Conservation (phyloP, 2,888 invertebrate species). For the Tridacna gigas region DNA sequence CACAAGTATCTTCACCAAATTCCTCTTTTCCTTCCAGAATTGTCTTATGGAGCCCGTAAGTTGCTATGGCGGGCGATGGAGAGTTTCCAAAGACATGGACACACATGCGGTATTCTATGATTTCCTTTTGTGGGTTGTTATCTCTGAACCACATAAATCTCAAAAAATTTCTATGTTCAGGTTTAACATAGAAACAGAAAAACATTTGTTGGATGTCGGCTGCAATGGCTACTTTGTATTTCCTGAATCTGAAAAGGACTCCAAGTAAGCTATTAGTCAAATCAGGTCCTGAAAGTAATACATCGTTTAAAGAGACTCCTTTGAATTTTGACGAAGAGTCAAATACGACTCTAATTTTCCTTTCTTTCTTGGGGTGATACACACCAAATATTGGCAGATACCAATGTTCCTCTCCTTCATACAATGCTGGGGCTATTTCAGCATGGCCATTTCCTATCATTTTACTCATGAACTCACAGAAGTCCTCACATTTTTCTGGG, state of each 20-base stretch:
- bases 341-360: constrained; percentile 57
- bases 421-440: constrained; percentile 11
- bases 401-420: constrained; percentile 32
- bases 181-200: constrained; percentile 57
- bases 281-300: constrained; percentile 62
- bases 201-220: constrained; percentile 67
- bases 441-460: constrained; percentile 32
- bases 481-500: constrained; percentile 21
- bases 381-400: constrained; percentile 9
- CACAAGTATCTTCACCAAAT: constrained; percentile 19
- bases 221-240: constrained; percentile 47
- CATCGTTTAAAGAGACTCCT: constrained; percentile 58
- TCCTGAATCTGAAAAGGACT: constrained; percentile 56
- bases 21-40: constrained; percentile 18
- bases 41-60: constrained; percentile 50
- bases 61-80: constrained; percentile 47
- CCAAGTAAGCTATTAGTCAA: constrained; percentile 60
- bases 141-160: constrained; percentile 57
- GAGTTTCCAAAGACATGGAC: constrained; percentile 25
- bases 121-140: constrained; percentile 18
- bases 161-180: constrained; percentile 54
- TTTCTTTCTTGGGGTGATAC: constrained; percentile 31
- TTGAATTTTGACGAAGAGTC: constrained; percentile 58
- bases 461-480: constrained; percentile 29
- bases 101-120: constrained; percentile 31